Base-by-base conservation (phyloP, 2,113 vertebrate species). In the Pseudopipra pipra region DNA sequence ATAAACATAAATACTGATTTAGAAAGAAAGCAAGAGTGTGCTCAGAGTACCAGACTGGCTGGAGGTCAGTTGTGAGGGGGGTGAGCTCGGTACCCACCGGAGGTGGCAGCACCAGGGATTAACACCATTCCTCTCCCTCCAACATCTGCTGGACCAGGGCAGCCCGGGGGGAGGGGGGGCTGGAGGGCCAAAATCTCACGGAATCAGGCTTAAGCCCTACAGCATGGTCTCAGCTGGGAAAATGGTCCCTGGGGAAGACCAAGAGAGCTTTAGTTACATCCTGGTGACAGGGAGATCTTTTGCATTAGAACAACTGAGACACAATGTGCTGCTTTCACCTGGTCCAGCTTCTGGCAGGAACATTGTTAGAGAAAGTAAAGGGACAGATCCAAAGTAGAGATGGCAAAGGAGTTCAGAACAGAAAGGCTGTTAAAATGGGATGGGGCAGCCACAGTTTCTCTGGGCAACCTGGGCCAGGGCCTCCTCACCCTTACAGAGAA, bases 11-110 rank as follows among this genome's bases (percentile, higher is more conserved):
- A 16, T 1, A 6, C 8, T 14, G 37, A 2, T 33, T 14, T 5
- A 12, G 70, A 44, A 33, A 25, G 84, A 3, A 58, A 66, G 14
- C 14, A 83, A 28, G 41, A 12, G 5, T 0, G 2, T 1, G 28
- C 13, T 30, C n/a, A 61, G 43, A 1, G 9, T 5, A 1, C 7
- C 5, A 25, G 87, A 2, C 15, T 2, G 9, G n/a, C 0, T 49
- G 61, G 81, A 31, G 37, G 3, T 22, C 28, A 11, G 17, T 4
- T 5, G n/a, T 9, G 59, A 7, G 47, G 37, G 30, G 35, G 19
- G 6, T 0, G 4, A 66, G 37, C 41, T 16, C 17, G 9, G 88
- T 6, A 55, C 85, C 44, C 71, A 62, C 73, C 11, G 0, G 6
- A 44, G 52, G 44, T 0, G 1, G 47, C 85, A 33, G 85, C 1